Percentiles rank a stretch among this genome's conserved stretches.
Evolutionary conservation across 2,888 invertebrate species (phyloP).

Genomic region (Ptychoptera contaminata): DNA sequence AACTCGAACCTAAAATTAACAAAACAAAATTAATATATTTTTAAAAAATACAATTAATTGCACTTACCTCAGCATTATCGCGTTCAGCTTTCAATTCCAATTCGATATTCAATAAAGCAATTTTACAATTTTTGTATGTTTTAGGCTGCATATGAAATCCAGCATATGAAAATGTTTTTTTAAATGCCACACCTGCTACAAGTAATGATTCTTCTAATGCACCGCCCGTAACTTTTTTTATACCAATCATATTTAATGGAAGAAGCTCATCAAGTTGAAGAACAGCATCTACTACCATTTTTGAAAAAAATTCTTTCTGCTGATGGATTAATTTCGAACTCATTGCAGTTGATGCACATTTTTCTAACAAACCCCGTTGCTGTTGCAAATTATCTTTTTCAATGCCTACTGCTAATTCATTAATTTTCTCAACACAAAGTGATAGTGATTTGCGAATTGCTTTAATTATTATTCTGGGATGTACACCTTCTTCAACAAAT

Average conservation of each 20-base stretch:
- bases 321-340: conserved; percentile 94
- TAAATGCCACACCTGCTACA: conserved; percentile 89
- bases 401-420: conserved; percentile 66
- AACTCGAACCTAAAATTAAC: conserved; percentile 47
- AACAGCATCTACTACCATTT: conserved; percentile 97
- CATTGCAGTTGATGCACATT: conserved; percentile 93
- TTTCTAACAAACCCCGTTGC: conserved; percentile 41
- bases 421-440: conserved; percentile 67
- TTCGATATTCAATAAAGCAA: conserved; percentile 93
- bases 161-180: conserved; percentile 99
- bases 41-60: no score
- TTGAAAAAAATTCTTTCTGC: conserved; percentile 89
- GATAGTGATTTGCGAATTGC: conserved; percentile 74
- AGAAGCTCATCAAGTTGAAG: conserved; percentile 73
- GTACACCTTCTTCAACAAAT: conserved; percentile 89
- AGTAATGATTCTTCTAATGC: conserved; percentile 76
- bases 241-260: conserved; percentile 97
- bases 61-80: conserved; percentile 76
- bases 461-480: conserved; percentile 83
- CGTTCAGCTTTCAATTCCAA: conserved; percentile 94
- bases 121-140: conserved; percentile 73
- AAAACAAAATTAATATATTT: no score
- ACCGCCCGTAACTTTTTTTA: conserved; percentile 84
- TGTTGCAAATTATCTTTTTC: conserved; percentile 46
- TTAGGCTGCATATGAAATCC: conserved; percentile 99